Base-by-base conservation (phyloP, 2,888 invertebrate genomes). In the Drosophila sordidula region DNA sequence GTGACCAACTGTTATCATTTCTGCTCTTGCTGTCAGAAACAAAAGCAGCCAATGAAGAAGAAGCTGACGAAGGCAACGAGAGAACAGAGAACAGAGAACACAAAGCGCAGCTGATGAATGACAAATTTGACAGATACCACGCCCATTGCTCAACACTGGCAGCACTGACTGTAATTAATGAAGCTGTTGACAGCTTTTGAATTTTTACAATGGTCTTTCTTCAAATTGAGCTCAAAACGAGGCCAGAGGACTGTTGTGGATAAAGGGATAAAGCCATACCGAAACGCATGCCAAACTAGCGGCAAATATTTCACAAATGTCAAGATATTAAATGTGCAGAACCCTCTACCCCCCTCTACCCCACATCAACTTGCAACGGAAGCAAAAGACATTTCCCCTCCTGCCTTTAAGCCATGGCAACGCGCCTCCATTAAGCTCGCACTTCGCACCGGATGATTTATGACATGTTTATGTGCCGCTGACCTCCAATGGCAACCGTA, bases 381-480 rank as follows among this genome's bases (percentile, higher is more conserved):
- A 77, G 67, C 42, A 39, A 52, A 45, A 49, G 55, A 72, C 55
- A 62, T 62, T 59, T 58, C 38, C 39, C 9, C 12, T 14, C 2
- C 8, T 42, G 36, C n/a, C 55, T 56, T 46, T 47, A 63, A 78
- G 62, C 63, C 72, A 29, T 42, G 68, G 66, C 87, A 81, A 75
- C 82, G 68, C 66, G 81, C 72, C 85, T 70, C 64, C 65, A 55
- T 62, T 64, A 55, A 49, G 68, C 70, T 59, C 81, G 61, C 78
- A 70, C 76, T 66, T 57, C 70, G 59, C 64, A 65, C 41, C 45
- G 58, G 46, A 86, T 88, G 88, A 84, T 86, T 84, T 88, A 84
- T 88, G 80, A 57, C 70, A 86, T 84, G 87, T 84, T 84, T 83
- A 86, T 88, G 80, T 88, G 77, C 70, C 87, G 67, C 84, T 83